A percentile compares a stretch with the other conserved stretches of the same genome.
Evolutionary conservation across 30 jellyfish, hydroid and myxozoan species (phyloP).

Genomic region (Hydractinia echinata): DNA sequence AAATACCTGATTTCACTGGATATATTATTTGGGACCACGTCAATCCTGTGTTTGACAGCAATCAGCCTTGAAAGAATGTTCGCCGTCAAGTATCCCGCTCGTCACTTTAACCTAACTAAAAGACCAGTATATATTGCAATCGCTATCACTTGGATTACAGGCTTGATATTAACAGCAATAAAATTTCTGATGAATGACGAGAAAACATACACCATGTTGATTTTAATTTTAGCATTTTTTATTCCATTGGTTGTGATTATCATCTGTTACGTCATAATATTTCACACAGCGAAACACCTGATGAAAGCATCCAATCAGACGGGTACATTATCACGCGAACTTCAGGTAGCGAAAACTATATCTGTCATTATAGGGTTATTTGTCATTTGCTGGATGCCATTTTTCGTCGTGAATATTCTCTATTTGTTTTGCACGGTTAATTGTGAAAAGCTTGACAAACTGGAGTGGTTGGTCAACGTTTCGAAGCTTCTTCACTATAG

Average conservation of each 20-base stretch:
- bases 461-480: constrained; percentile 21
- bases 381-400: constrained; percentile 73
- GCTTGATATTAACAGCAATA: constrained; percentile 20
- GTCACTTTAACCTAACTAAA: constrained; percentile 62
- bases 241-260: constrained; percentile 51
- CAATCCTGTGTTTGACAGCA: constrained; percentile 56
- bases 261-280: constrained; percentile 46
- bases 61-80: constrained; percentile 61
- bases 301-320: constrained; percentile 30
- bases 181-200: too few species aligned
- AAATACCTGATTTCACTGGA: constrained; percentile 32
- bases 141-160: constrained; percentile 52
- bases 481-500: constrained; percentile 63
- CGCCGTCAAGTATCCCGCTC: constrained; percentile 72
- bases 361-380: constrained; percentile 69
- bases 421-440: constrained; percentile 30
- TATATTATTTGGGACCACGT: constrained; percentile 57
- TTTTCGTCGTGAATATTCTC: constrained; percentile 49
- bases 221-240: constrained; percentile 34
- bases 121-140: constrained; percentile 57
- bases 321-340: constrained; percentile 28
- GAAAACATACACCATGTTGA: background rate
- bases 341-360: constrained; percentile 68
- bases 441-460: constrained; percentile 28
- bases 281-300: constrained; percentile 50